Evolutionary conservation across 2,113 vertebrate species (phyloP).

Genomic region (Thunnus thynnus): DNA sequence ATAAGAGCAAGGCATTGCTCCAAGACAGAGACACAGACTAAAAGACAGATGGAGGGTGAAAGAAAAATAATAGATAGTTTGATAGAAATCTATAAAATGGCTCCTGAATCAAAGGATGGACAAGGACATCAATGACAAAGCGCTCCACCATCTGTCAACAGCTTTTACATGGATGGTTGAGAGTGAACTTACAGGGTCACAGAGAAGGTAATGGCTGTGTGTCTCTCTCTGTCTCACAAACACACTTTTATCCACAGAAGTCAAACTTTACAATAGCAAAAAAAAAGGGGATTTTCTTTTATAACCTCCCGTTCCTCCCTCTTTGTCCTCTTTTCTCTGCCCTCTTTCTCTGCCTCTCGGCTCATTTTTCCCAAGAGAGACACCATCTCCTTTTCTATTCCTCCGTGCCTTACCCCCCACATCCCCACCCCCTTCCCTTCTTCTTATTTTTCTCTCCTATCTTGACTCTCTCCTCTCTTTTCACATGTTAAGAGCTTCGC

Average conservation of each 20-base stretch:
- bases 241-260: constrained; percentile 36
- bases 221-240: background rate
- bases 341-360: constrained; percentile 4
- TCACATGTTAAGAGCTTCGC: constrained; percentile 33
- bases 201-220: background rate
- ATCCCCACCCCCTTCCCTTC: background rate
- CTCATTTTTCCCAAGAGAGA: constrained; percentile 29
- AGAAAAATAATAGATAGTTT: background rate
- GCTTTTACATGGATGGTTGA: constrained; percentile 2
- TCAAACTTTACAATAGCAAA: constrained; percentile 32
- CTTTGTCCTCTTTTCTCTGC: constrained; percentile 6
- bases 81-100: constrained; percentile 19
- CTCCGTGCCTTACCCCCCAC: background rate
- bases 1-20: background rate
- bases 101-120: constrained; percentile 29
- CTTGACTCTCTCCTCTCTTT: background rate
- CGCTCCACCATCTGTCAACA: constrained; percentile 30
- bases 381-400: background rate
- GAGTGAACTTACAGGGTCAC: constrained; percentile 22
- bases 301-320: background rate
- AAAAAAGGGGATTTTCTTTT: constrained; percentile 17
- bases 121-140: constrained; percentile 1
- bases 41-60: background rate
- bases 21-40: background rate
- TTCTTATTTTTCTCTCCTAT: background rate